Evolutionary conservation across 2,113 vertebrate species (phyloP).

Genomic region (Periophthalmus modestus): DNA sequence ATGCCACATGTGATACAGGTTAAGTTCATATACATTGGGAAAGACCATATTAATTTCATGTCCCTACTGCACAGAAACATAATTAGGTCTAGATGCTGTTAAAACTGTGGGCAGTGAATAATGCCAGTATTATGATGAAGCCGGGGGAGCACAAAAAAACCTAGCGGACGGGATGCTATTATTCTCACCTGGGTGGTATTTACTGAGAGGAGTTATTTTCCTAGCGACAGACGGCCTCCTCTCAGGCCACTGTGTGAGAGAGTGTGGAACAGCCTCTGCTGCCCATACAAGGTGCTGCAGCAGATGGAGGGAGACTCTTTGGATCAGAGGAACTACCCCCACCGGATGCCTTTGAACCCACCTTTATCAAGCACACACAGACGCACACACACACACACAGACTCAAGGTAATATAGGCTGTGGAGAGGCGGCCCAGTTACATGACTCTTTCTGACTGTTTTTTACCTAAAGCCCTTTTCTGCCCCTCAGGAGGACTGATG

Average conservation of each 20-base stretch:
- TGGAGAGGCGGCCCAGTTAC: neutral
- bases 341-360: conserved; percentile 46
- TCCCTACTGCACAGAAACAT: neutral
- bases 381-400: neutral
- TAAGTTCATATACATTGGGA: neutral
- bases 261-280: conserved; percentile 38
- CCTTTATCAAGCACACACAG: conserved; percentile 34
- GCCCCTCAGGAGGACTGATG: neutral
- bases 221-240: conserved; percentile 41
- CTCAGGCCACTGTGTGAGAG: conserved; percentile 17
- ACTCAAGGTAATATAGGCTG: conserved; percentile 8
- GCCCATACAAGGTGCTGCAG: conserved; percentile 43
- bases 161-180: conserved; percentile 23
- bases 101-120: neutral
- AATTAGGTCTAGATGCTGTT: neutral
- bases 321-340: conserved; percentile 57
- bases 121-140: conserved; percentile 1
- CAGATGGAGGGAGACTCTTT: conserved; percentile 63
- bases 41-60: neutral
- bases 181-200: conserved; percentile 40
- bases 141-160: conserved; percentile 11
- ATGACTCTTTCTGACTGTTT: conserved; percentile 12
- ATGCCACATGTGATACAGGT: neutral
- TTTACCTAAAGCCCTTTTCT: neutral
- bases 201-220: conserved; percentile 48